A percentile compares a stretch with the other conserved stretches of the same genome.
These are phyloP conservation scores for Hypotaenidia philippensis DNA, from an alignment of 2,797 vertebrate species.

Conservation along the genomic window DNA sequence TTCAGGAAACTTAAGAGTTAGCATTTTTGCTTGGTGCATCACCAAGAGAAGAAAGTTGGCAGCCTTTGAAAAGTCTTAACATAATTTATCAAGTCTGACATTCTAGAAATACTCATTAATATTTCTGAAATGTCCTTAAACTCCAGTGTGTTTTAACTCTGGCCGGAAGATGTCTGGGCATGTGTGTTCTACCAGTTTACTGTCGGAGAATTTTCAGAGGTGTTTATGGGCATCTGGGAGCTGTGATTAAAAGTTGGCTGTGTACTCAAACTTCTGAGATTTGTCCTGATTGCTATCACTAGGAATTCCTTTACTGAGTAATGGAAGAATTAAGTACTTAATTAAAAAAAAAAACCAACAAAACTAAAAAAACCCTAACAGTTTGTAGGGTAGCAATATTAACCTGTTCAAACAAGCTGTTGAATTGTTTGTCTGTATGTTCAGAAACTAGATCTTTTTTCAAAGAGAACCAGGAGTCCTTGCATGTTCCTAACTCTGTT, in stretches of 20 bases:
- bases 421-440: neutral
- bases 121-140: neutral
- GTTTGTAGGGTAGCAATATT: neutral
- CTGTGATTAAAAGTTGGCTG: neutral
- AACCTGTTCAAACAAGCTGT: neutral
- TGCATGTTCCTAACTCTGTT: neutral
- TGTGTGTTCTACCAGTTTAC: neutral
- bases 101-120: neutral
- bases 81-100: neutral
- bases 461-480: neutral
- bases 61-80: neutral
- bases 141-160: neutral
- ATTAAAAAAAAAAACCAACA: neutral
- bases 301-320: neutral
- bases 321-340: conserved; percentile 4
- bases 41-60: neutral
- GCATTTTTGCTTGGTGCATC: neutral
- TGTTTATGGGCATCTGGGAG: neutral
- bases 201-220: neutral
- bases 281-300: neutral
- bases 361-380: neutral
- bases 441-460: neutral
- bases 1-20: neutral
- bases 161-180: neutral
- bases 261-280: neutral